Base-by-base conservation (phyloP, 2,888 invertebrate genomes). In the Palloptera scutellata region DNA sequence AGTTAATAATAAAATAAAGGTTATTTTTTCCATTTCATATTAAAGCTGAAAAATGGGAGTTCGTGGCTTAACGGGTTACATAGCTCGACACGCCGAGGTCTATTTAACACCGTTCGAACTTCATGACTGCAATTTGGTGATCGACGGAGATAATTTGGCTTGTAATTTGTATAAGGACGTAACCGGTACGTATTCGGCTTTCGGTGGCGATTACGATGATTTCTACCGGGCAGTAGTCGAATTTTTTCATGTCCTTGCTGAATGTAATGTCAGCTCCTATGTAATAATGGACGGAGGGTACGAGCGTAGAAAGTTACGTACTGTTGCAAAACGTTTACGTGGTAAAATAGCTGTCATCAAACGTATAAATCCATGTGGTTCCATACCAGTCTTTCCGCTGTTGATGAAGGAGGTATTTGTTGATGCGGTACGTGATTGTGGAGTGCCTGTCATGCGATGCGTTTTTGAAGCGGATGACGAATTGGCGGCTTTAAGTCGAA, bases 391-490 rank as follows among this genome's bases (percentile, higher is more conserved):
- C n/a, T 91, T 95, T 77, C 96, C 96, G 0, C 82, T 93, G 20
- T 86, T 95, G 67, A 83, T 93, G 57, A 87, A 90, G 63, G 91
- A 92, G 76, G 89, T 92, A 0, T 95, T 97, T 77, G 87, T 88
- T 64, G 89, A 91, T 79, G 89, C 92, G 0, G 84, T 94, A 1
- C 78, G 79, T 4, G 89, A 91, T 73, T 87, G 92, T 78, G 87
- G 87, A 9, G 86, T 96, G 10, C 87, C 88, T 11, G 88, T 89
- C 70, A 90, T 91, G 57, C 89, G 93, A 62, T 92, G 94, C 78
- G 89, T 92, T 74, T 95, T 92, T 82, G 97, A 98, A 84, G 96
- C 96, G 1, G 98, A 98, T 81, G 90, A 91, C 74, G 92, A 95
- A 78, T 90, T 96, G 64, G 96, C 96, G 0, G 90, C 91, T 0